These are phyloP conservation scores for Pituophis catenifer DNA, from an alignment of 2,113 vertebrate genomes.

Conservation along the genomic window DNA sequence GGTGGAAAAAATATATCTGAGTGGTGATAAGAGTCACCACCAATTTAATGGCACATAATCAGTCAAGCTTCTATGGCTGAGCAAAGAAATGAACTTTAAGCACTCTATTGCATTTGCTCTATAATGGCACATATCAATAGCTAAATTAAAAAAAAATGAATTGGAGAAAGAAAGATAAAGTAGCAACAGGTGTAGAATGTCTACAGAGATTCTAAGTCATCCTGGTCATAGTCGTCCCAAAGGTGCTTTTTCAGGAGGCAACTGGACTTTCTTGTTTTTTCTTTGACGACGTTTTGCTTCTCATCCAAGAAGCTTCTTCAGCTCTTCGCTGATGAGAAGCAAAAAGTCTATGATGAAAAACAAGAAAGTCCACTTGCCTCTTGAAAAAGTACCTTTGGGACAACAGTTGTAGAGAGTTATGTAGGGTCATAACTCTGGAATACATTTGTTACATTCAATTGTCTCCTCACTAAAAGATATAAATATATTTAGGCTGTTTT, in stretches of 20 bases:
- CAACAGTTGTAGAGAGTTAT: neutral
- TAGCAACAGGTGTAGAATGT: neutral
- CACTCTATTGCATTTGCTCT: neutral
- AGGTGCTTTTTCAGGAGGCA: too few relatives aligned
- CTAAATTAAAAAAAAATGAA: neutral
- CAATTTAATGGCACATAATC: neutral
- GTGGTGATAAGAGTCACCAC: neutral
- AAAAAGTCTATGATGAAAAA: too few relatives aligned
- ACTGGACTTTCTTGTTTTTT: too few relatives aligned
- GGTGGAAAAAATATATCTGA: neutral
- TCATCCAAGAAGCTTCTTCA: too few relatives aligned
- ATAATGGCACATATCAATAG: neutral
- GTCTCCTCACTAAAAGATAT: neutral
- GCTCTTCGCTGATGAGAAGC: too few relatives aligned
- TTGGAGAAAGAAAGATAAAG: neutral
- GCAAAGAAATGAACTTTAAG: neutral
- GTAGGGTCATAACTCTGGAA: neutral
- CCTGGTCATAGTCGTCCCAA: too few relatives aligned
- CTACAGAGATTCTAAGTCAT: too few relatives aligned
- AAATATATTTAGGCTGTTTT: neutral
- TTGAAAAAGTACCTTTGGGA: too few relatives aligned
- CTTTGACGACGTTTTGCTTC: too few relatives aligned
- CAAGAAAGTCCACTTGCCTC: too few relatives aligned
- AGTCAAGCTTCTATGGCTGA: neutral
- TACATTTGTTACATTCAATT: neutral